phyloP scores from a whole-genome alignment of 2,888 invertebrate genomes.

The Endotricha flammealis region DNA sequence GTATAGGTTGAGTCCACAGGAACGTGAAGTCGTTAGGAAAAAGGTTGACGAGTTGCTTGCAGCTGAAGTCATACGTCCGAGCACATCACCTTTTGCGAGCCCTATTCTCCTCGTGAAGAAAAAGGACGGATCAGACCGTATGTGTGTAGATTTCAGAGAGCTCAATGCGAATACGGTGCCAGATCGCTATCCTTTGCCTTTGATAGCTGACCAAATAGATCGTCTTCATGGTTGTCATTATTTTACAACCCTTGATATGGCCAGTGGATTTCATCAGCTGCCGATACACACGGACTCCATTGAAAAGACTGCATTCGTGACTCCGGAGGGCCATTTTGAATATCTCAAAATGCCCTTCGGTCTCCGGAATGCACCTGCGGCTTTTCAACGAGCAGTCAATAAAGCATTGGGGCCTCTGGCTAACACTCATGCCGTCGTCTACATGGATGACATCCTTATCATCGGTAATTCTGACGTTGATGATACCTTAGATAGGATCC shows the following conservation, averaged over 20 bases:
- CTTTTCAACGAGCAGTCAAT: constrained; percentile 17
- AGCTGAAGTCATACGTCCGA: too few relatives aligned
- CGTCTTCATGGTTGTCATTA: background rate
- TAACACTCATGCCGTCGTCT: constrained; percentile 19
- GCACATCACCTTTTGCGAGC: too few relatives aligned
- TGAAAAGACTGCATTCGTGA: background rate
- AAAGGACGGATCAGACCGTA: too few relatives aligned
- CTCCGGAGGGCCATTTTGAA: constrained; percentile 21
- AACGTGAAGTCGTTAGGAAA: too few relatives aligned
- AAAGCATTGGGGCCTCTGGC: constrained; percentile 19
- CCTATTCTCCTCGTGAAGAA: too few relatives aligned
- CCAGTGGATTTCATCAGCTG: background rate
- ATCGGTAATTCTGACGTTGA: background rate
- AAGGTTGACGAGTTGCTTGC: too few relatives aligned
- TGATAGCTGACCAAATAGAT: too few relatives aligned
- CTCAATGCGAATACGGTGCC: too few relatives aligned
- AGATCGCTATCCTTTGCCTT: too few relatives aligned
- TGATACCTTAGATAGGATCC: constrained; percentile 13
- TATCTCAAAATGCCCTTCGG: constrained; percentile 10
- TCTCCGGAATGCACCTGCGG: constrained; percentile 13
- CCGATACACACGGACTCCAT: background rate
- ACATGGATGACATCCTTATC: constrained; percentile 21
- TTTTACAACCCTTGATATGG: background rate
- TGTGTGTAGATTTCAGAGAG: too few relatives aligned
- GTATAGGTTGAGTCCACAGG: too few relatives aligned